These are phyloP conservation scores for Lycocerus yunnanus DNA, from an alignment of 2,888 invertebrate species.

Conservation along the genomic window DNA sequence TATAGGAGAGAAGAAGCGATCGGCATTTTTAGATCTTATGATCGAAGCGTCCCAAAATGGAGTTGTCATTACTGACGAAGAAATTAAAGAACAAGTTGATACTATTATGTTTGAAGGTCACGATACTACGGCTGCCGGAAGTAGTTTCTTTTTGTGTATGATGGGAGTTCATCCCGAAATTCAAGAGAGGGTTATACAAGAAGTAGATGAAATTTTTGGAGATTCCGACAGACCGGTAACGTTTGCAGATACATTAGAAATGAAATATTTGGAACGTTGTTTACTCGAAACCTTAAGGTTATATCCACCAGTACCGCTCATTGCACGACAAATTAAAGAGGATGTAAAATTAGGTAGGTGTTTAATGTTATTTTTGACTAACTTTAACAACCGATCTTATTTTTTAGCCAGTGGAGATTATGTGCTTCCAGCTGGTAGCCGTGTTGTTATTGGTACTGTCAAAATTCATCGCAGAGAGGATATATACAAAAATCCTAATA, in stretches of 20 bases:
- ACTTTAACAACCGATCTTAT: background rate
- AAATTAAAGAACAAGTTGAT: slow-evolving; percentile 85
- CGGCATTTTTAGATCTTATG: slow-evolving; percentile 88
- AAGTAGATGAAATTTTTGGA: slow-evolving; percentile 76
- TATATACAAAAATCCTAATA: slow-evolving; percentile 71
- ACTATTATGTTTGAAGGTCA: slow-evolving; percentile 91
- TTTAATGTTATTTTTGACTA: background rate
- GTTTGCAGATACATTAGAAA: slow-evolving; percentile 76
- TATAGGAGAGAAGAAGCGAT: slow-evolving; percentile 79
- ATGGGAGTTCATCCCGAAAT: slow-evolving; percentile 81
- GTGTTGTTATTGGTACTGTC: slow-evolving; percentile 69
- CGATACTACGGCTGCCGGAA: slow-evolving; percentile 84
- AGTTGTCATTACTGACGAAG: slow-evolving; percentile 72
- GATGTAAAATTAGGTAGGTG: slow-evolving; percentile 71
- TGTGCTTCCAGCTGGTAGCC: slow-evolving; percentile 70
- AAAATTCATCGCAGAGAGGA: slow-evolving; percentile 70
- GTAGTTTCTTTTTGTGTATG: slow-evolving; percentile 83
- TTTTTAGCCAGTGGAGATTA: slow-evolving; percentile 64
- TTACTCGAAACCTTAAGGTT: slow-evolving; percentile 76
- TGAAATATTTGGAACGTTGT: slow-evolving; percentile 82
- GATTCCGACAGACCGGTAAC: slow-evolving; percentile 77
- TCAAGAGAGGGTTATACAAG: slow-evolving; percentile 75
- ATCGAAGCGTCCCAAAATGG: slow-evolving; percentile 83
- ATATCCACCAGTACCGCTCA: slow-evolving; percentile 81
- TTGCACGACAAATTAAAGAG: slow-evolving; percentile 71